phyloP scores from a whole-genome alignment of 2,797 vertebrate genomes.

The Aphelocoma californica region DNA sequence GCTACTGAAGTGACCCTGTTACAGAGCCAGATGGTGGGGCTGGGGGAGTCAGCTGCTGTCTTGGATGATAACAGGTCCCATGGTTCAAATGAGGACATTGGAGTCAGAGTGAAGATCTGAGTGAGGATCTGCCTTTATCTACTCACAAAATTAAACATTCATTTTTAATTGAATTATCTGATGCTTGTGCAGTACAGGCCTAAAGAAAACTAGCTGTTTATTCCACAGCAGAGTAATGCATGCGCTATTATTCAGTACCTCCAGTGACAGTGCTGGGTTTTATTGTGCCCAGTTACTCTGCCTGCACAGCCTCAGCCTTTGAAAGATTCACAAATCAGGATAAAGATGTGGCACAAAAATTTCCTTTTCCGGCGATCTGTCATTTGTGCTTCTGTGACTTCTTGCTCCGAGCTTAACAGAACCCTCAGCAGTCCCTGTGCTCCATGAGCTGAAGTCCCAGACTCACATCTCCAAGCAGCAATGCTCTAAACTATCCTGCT shows the following conservation, averaged over 20 bases:
- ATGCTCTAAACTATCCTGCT: constrained; percentile 1
- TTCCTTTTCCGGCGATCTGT: neutral
- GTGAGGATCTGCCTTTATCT: neutral
- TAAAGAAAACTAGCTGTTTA: neutral
- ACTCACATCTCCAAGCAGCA: neutral
- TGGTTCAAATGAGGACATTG: neutral
- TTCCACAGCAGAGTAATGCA: neutral
- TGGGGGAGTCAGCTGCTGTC: neutral
- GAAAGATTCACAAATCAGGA: neutral
- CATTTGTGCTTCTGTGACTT: neutral
- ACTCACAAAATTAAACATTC: neutral
- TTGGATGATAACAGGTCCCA: neutral
- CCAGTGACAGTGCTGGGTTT: neutral
- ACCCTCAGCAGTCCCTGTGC: neutral
- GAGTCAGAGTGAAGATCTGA: neutral
- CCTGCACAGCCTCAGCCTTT: neutral
- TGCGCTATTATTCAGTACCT: neutral
- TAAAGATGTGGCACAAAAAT: neutral
- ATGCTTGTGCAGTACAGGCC: neutral
- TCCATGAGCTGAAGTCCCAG: neutral
- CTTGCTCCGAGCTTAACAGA: neutral
- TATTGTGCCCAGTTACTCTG: neutral
- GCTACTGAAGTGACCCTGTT: neutral
- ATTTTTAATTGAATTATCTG: neutral
- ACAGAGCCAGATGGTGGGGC: neutral